Base-by-base conservation (phyloP, 1,140 invertebrate species). In the Sitophilus oryzae region DNA sequence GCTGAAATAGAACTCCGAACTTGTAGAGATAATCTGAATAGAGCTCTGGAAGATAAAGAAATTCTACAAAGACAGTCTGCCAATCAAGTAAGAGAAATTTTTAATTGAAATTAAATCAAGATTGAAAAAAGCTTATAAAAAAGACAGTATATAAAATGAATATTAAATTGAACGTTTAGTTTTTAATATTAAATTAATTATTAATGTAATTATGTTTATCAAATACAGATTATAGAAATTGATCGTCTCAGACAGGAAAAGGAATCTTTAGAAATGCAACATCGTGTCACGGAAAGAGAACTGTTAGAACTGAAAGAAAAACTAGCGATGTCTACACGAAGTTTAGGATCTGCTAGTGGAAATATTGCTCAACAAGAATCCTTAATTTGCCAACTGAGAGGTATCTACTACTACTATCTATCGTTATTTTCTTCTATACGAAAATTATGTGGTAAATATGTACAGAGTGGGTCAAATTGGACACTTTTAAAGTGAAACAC, bases 231-330 rank as follows among this genome's bases (percentile, higher is more conserved):
- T 14, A 23, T 84, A 1, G 84, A 85, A 53, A 73, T 85, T 15
- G 84, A 86, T 61, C 76, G 82, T 53, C 66, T 86, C 15, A 79
- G 80, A 34, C 75, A 85, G 74, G 83, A 86, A 60, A 85, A 85
- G 63, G 83, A 86, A 61, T 77, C 77, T 11, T 63, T 84, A 1
- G 76, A 83, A 55, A 79, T 84, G 67, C 81, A 83, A 46, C 77
- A 80, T 45, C 74, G 82, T 61, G 79, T 82, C 4, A 64, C 79
- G 1, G 83, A 86, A 65, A 71, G 83, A 55, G 83, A 86, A 58
- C 57, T 84, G 25, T 76, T 76, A 21, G 83, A 85, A 58, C 62
- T 82, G 2, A 77, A 82, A 62, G 83, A 85, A 22, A 84, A 86
- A 65, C 66, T 84, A 40, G 71, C 78, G 6, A 75, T 76, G 34